Base-by-base conservation (phyloP, 2,888 invertebrate species). In the Meandrusa payeni region DNA sequence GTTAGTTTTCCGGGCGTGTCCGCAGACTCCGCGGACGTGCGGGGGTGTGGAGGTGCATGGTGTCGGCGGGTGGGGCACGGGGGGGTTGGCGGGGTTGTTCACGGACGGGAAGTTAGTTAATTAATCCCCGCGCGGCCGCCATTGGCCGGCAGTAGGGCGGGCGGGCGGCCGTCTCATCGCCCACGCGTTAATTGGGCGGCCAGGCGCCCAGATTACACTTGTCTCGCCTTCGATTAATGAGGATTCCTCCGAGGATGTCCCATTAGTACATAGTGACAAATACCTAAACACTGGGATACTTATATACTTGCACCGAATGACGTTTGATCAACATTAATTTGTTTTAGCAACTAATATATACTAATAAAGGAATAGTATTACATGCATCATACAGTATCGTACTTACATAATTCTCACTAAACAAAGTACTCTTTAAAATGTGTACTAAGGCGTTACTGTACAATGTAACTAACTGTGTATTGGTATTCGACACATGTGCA, bases 1-100 rank as follows among this genome's bases (percentile, higher is more conserved):
- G 86, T 86, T 87, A 86, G 86, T 87, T 87, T 86, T 83, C 85
- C 87, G 85, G 83, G 87, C 85, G 83, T 85, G 85, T 83, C 86
- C 86, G 81, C 86, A 83, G 85, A 79, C 79, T 82, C 83, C 82
- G 71, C 64, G 71, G 61, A 50, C 50, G 55, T 50, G 70, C 59
- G 64, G 64, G 61, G 69, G 68, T 66, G 61, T 54, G 63, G 71
- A 62, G 71, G 69, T 62, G 68, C 61, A 62, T 59, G 64, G 65
- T 51, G 61, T 41, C 55, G 61, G 58, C 56, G 52, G 53, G 47
- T 57, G 54, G 65, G 59, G 51, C 58, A 59, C 58, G 46, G 63
- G 60, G 68, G 57, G 59, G 24, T 13, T 27, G 43, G 26, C 17
- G 32, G 38, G 38, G 27, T 50, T 53, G 55, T 39, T 48, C 53